Percentiles rank a stretch among this genome's conserved stretches.
phyloP scores from a whole-genome alignment of 2,888 invertebrate genomes.

The Rhamphomyia laevipes region DNA sequence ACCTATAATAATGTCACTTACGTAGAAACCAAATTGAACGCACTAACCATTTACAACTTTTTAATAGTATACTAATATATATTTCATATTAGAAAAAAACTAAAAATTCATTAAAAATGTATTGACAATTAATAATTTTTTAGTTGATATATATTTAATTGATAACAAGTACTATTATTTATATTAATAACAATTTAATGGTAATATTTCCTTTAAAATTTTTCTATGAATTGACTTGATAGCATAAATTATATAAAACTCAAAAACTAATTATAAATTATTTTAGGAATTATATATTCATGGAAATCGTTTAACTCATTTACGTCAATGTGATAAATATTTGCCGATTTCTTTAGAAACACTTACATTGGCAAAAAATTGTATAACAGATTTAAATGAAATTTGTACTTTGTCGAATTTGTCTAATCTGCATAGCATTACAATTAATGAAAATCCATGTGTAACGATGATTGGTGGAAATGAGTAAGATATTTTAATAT shows the following conservation, averaged over 20 bases:
- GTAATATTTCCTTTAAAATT: too few relatives aligned
- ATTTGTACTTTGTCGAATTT: slow-evolving; percentile 70
- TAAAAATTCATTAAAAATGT: too few relatives aligned
- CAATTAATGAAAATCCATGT: slow-evolving; percentile 80
- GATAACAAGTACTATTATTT: slow-evolving; percentile 1
- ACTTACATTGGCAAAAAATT: slow-evolving; percentile 71
- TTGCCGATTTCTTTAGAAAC: slow-evolving; percentile 63
- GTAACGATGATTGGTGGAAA: slow-evolving; percentile 64
- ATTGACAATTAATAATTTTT: too few relatives aligned
- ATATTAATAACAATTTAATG: too few relatives aligned
- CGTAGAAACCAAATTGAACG: too few relatives aligned
- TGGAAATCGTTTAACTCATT: slow-evolving; percentile 71
- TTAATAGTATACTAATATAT: too few relatives aligned
- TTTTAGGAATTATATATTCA: slow-evolving; percentile 70
- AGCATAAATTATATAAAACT: too few relatives aligned
- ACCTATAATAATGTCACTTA: too few relatives aligned
- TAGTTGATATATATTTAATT: neutral
- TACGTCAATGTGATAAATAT: slow-evolving; percentile 72
- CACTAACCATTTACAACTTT: too few relatives aligned
- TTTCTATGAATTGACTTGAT: too few relatives aligned
- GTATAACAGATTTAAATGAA: slow-evolving; percentile 74
- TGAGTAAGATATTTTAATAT: slow-evolving; percentile 45
- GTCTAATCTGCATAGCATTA: slow-evolving; percentile 63
- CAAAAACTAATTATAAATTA: slow-evolving; percentile 4
- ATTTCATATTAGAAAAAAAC: too few relatives aligned